phyloP scores from a whole-genome alignment of 2,888 invertebrate species.

The Agrotis ipsilon region DNA sequence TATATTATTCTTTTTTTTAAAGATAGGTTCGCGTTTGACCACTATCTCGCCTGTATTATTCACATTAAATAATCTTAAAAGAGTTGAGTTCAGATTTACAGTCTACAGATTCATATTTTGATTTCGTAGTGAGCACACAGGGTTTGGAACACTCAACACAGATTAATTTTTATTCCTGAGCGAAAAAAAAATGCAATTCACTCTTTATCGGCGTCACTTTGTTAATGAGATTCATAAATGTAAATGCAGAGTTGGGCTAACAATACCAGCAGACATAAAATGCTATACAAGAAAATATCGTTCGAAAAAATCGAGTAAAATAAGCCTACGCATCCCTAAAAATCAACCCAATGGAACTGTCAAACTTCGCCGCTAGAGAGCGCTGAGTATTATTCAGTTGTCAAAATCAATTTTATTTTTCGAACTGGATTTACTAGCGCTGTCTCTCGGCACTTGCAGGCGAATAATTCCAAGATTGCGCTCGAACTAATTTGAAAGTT shows the following conservation, averaged over 20 bases:
- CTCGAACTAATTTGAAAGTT: neutral
- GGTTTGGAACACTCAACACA: slow-evolving; percentile 9
- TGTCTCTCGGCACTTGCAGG: neutral
- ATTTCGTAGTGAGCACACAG: slow-evolving; percentile 27
- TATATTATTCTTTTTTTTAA: too few species aligned
- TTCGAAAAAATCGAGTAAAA: neutral
- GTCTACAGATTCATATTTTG: neutral
- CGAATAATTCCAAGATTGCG: too few species aligned
- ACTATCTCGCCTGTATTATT: too few species aligned
- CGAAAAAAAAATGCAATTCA: slow-evolving; percentile 6
- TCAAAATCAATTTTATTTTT: neutral
- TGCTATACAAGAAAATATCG: slow-evolving; percentile 6
- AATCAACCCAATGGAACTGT: neutral
- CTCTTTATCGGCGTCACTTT: slow-evolving; percentile 6
- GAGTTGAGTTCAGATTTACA: neutral
- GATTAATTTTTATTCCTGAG: slow-evolving; percentile 3
- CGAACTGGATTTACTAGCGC: neutral
- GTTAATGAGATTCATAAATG: slow-evolving; percentile 59
- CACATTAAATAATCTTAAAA: slow-evolving; percentile 24
- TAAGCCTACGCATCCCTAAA: slow-evolving; percentile 23
- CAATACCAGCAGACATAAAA: slow-evolving; percentile 5
- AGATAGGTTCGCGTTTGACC: too few species aligned
- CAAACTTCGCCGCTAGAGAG: neutral
- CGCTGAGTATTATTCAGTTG: neutral
- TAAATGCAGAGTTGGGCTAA: slow-evolving; percentile 50